Percentiles rank a stretch among this genome's conserved stretches.
Evolutionary conservation across 2,797 vertebrate genomes (phyloP).

Genomic region (Rallus crepitans): DNA sequence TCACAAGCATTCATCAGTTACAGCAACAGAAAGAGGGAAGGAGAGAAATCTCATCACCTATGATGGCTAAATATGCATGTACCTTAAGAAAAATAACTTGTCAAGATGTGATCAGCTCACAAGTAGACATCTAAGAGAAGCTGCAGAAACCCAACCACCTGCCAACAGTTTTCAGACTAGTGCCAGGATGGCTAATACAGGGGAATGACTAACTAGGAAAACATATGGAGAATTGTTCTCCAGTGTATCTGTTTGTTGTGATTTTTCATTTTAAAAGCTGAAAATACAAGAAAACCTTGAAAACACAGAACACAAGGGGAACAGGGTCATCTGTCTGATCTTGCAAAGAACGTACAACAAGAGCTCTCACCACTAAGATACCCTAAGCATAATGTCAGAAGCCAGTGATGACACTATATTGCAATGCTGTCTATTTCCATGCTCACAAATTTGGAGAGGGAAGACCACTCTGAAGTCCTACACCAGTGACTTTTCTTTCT

Average conservation of each 20-base stretch:
- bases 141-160: neutral
- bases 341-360: neutral
- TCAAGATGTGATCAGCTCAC: neutral
- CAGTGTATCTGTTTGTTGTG: no score
- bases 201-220: neutral
- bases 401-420: neutral
- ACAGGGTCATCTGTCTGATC: neutral
- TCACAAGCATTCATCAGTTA: neutral
- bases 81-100: neutral
- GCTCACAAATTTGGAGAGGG: neutral
- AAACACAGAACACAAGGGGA: neutral
- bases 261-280: neutral
- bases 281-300: neutral
- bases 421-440: neutral
- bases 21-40: neutral
- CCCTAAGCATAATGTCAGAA: neutral
- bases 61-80: neutral
- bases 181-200: neutral
- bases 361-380: neutral
- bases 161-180: neutral
- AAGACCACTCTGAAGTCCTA: neutral
- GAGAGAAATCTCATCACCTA: neutral
- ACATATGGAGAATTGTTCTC: neutral
- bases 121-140: neutral
- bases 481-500: neutral